phyloP scores from a whole-genome alignment of 2,113 vertebrate species.

The Scomber japonicus region DNA sequence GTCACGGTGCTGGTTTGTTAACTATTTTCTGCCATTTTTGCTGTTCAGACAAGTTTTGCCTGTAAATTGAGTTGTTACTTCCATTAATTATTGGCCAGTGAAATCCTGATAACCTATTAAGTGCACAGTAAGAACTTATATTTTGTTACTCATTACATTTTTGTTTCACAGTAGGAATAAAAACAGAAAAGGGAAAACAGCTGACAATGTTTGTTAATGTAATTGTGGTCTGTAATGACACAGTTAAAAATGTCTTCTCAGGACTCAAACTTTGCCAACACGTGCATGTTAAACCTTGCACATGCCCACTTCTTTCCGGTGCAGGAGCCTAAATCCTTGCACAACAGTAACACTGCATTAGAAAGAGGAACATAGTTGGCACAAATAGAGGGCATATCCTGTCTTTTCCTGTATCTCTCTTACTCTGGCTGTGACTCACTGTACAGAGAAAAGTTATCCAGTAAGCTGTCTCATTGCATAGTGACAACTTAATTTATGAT shows the following conservation, averaged over 20 bases:
- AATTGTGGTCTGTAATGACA: neutral
- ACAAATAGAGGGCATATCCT: constrained; percentile 66
- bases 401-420: constrained; percentile 55
- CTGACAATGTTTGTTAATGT: neutral
- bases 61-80: constrained; percentile 38
- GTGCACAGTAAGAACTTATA: constrained; percentile 5
- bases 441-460: constrained; percentile 22
- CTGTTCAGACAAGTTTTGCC: constrained; percentile 62
- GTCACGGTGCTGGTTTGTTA: constrained; percentile 58
- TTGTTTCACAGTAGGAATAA: neutral
- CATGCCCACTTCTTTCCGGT: constrained; percentile 72
- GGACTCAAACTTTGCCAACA: constrained; percentile 43
- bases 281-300: constrained; percentile 72
- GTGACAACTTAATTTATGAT: constrained; percentile 55
- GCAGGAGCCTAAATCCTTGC: constrained; percentile 68
- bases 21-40: constrained; percentile 48
- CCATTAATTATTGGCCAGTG: constrained; percentile 51
- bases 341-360: constrained; percentile 67
- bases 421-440: constrained; percentile 48
- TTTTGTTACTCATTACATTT: neutral
- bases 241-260: constrained; percentile 16
- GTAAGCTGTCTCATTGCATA: constrained; percentile 12
- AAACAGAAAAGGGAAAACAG: constrained; percentile 7
- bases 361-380: constrained; percentile 74
- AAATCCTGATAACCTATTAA: constrained; percentile 16